Percentiles rank a stretch among this genome's conserved stretches.
Evolutionary conservation across 2,888 invertebrate species (phyloP).

Genomic region (Meta bourneti): DNA sequence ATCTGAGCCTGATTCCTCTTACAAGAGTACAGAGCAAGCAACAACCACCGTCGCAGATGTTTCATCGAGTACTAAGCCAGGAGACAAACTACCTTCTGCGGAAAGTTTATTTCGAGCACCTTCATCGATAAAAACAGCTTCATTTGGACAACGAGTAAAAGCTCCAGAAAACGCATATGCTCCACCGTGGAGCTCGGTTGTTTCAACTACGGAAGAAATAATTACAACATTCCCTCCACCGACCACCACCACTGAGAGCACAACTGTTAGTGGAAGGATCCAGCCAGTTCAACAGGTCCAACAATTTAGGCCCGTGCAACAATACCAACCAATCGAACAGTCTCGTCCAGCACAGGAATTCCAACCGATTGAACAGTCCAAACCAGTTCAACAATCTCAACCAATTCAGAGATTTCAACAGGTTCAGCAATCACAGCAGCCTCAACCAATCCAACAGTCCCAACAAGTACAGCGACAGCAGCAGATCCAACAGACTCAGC

Average conservation of each 20-base stretch:
- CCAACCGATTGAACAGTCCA: not conserved
- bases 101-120: slow-evolving; percentile 47
- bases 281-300: slow-evolving; percentile 13
- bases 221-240: slow-evolving; percentile 15
- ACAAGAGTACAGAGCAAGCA: slow-evolving; percentile 39
- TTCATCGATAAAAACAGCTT: slow-evolving; percentile 63
- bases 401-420: not conserved
- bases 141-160: slow-evolving; percentile 48
- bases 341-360: slow-evolving; percentile 2
- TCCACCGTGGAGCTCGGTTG: slow-evolving; percentile 53
- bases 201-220: slow-evolving; percentile 5
- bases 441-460: not conserved
- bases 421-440: slow-evolving; percentile 5
- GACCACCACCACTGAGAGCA: slow-evolving; percentile 12
- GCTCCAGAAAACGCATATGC: slow-evolving; percentile 60
- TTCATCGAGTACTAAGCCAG: not conserved
- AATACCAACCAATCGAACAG: slow-evolving; percentile 4
- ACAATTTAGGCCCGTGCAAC: not conserved
- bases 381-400: not conserved
- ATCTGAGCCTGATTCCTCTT: slow-evolving; percentile 34
- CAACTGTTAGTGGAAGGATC: not conserved
- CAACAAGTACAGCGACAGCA: slow-evolving; percentile 13
- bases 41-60: not conserved
- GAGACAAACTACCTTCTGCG: slow-evolving; percentile 10
- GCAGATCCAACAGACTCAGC: slow-evolving; percentile 4